These are phyloP conservation scores for Pachymerium ferrugineum DNA, from an alignment of 2,888 invertebrate species.

Conservation along the genomic window DNA sequence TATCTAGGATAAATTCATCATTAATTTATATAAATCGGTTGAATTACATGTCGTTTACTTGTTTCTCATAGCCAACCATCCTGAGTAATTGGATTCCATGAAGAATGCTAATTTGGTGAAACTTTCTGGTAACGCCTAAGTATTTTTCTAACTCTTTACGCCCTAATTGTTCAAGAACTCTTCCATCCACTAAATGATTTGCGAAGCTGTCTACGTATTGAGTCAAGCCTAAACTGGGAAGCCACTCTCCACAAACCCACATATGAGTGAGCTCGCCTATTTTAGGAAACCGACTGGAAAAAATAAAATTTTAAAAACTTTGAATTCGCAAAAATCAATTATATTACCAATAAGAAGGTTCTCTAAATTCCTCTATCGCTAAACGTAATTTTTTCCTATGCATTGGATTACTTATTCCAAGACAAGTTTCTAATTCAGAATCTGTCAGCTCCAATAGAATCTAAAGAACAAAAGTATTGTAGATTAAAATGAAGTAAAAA, in stretches of 20 bases:
- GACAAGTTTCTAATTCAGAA: slow-evolving; percentile 79
- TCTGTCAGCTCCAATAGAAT: slow-evolving; percentile 86
- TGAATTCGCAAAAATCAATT: not conserved
- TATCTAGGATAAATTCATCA: slow-evolving; percentile 54
- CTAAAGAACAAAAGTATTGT: slow-evolving; percentile 56
- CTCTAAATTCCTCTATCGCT: slow-evolving; percentile 86
- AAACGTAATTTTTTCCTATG: slow-evolving; percentile 86
- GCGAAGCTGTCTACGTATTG: slow-evolving; percentile 85
- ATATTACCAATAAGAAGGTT: slow-evolving; percentile 62
- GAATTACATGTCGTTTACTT: slow-evolving; percentile 41
- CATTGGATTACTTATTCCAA: slow-evolving; percentile 87
- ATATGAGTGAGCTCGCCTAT: slow-evolving; percentile 82
- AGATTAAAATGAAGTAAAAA: not conserved
- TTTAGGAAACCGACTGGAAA: slow-evolving; percentile 63
- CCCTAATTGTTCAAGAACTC: slow-evolving; percentile 85
- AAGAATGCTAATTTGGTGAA: slow-evolving; percentile 89
- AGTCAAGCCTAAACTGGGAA: slow-evolving; percentile 82
- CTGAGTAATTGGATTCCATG: slow-evolving; percentile 87
- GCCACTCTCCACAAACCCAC: slow-evolving; percentile 90
- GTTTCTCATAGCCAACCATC: slow-evolving; percentile 78
- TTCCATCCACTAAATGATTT: slow-evolving; percentile 82
- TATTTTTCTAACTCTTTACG: slow-evolving; percentile 92
- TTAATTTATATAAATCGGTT: not conserved
- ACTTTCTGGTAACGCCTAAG: slow-evolving; percentile 83
- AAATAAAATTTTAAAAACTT: not conserved